phyloP scores from a whole-genome alignment of 2,888 invertebrate genomes.

The Aspidapion aeneum region DNA sequence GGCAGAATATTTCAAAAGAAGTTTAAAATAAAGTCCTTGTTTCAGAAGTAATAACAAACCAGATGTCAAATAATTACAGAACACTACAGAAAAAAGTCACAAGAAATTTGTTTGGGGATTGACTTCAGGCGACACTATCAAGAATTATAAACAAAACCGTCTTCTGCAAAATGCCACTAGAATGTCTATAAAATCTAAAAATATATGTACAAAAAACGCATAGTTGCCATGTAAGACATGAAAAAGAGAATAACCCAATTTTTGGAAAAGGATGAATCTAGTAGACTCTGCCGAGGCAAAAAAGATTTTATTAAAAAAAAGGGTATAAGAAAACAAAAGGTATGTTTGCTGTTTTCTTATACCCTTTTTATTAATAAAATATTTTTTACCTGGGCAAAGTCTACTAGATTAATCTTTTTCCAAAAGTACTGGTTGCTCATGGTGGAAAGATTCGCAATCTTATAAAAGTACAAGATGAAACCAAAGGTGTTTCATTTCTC shows the following conservation, averaged over 20 bases:
- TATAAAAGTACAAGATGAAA: not conserved
- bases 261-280: not conserved
- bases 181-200: no score
- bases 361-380: not conserved
- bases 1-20: no score
- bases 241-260: not conserved
- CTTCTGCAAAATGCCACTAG: no score
- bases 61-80: not conserved
- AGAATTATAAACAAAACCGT: no score
- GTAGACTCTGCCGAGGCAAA: not conserved
- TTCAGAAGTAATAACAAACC: no score
- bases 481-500: not conserved
- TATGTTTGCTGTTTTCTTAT: not conserved
- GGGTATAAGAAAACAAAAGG: not conserved
- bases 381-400: no score
- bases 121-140: not conserved
- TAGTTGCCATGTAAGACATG: not conserved
- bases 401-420: not conserved
- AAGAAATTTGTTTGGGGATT: not conserved
- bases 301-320: not conserved
- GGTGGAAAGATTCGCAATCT: not conserved
- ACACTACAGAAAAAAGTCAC: not conserved
- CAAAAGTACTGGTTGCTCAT: not conserved
- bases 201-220: not conserved
- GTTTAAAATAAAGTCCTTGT: no score